Conservation (phyloP, 2,888 invertebrate species). For the Erannis defoliaria region DNA sequence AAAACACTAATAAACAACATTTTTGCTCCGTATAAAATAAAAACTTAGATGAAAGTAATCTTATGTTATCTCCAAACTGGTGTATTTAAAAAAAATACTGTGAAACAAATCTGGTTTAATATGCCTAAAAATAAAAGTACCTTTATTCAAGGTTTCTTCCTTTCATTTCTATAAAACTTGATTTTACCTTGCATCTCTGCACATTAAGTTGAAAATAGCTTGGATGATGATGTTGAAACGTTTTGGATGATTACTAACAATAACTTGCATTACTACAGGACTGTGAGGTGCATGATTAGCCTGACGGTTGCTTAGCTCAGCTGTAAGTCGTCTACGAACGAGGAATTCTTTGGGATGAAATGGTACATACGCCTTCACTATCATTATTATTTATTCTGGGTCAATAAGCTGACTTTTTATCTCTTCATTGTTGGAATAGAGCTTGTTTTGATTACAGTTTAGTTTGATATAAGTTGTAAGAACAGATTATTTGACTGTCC, state of each 20-base stretch:
- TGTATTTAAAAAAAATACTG: background rate
- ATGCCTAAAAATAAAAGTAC: background rate
- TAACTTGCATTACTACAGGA: constrained; percentile 80
- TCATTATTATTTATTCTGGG: constrained; percentile 28
- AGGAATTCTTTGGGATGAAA: constrained; percentile 82
- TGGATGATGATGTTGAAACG: constrained; percentile 26
- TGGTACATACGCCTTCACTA: constrained; percentile 74
- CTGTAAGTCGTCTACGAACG: constrained; percentile 47
- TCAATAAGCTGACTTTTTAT: constrained; percentile 25
- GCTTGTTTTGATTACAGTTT: constrained; percentile 14
- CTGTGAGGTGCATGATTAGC: constrained; percentile 79
- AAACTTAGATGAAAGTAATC: constrained; percentile 9
- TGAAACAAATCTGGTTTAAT: background rate
- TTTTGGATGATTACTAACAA: constrained; percentile 70
- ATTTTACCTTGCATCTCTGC: constrained; percentile 34
- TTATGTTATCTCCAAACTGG: constrained; percentile 16
- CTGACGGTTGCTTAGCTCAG: constrained; percentile 43
- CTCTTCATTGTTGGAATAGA: constrained; percentile 9
- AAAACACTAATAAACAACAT: background rate
- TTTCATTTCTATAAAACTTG: constrained; percentile 29
- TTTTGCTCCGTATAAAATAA: constrained; percentile 3
- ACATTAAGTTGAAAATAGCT: constrained; percentile 53
- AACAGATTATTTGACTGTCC: no score
- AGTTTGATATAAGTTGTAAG: no score
- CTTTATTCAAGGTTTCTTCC: constrained; percentile 6